Evolutionary conservation across 2,113 vertebrate species (phyloP), one percentile per base, ranked within the genome.

Genomic region (Nymphicus hollandicus): DNA sequence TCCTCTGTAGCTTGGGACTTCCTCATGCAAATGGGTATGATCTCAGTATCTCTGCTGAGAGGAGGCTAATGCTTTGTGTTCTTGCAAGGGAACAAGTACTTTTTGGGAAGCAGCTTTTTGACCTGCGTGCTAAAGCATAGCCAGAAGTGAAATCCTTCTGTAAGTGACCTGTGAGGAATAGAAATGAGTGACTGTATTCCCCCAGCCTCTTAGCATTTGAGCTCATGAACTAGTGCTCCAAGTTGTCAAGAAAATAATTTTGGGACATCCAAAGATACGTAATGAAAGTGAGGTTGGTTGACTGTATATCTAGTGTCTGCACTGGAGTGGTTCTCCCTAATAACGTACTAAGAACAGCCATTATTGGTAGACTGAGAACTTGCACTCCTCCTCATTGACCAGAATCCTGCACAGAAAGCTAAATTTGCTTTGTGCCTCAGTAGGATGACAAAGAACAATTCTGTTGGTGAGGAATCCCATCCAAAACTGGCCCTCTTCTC

Each of bases 401-500:
- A 37, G 28, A 81, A 44, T 58, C 44, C 39, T 63, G 15, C 12
- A 33, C 16, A 58, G 72, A 88, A 52, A 29, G 35, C 43, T 69
- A 20, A 27, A 28, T 86, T 58, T 60, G 27, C 29, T 23, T 68
- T 39, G 58, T 69, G 22, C 49, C 16, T 86, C 25, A 50, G 8
- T n/a, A 46, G 46, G 55, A 52, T 7, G 2, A 23, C 55, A 39
- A 37, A 72, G 46, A 73, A 20, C 55, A 70, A 20, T 44, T 7
- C 28, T 0, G 1, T 73, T 0, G 1, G 7, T 73, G 60, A 91
- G 55, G 70, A 78, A 52, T 86, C 33, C 10, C 10, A 33, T 55
- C 22, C 0, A 0, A 73, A 61, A 70, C 14, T 25, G 39, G 9
- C 6, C 11, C 5, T 44, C 52, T 70, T 61, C 24, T 63, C 46